A percentile compares a stretch with the other conserved stretches of the same genome.
phyloP scores from a whole-genome alignment of 2,113 vertebrate genomes.

The Alouatta palliata region DNA sequence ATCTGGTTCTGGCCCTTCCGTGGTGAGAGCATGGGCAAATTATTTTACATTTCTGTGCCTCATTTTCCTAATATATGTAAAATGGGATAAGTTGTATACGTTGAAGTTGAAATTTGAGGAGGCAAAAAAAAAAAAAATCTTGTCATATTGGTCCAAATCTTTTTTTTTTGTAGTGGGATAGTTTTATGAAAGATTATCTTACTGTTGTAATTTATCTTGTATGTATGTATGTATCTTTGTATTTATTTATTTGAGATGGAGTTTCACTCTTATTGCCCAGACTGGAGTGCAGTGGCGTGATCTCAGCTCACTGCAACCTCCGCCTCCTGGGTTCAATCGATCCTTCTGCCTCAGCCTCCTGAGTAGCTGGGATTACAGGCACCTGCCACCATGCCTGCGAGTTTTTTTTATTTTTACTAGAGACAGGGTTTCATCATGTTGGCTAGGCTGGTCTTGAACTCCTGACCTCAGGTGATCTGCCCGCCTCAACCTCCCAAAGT shows the following conservation, averaged over 20 bases:
- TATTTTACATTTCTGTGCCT: neutral
- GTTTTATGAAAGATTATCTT: neutral
- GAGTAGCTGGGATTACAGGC: neutral
- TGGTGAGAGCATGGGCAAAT: neutral
- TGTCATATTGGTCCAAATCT: neutral
- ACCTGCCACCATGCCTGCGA: neutral
- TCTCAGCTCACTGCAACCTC: neutral
- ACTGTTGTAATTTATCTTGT: neutral
- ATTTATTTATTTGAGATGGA: neutral
- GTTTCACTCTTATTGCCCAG: neutral
- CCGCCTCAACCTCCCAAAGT: neutral
- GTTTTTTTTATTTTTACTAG: neutral
- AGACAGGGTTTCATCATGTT: neutral
- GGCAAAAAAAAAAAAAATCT: neutral
- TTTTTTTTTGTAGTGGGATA: neutral
- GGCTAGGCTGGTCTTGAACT: neutral
- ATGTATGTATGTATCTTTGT: neutral
- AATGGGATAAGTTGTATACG: neutral
- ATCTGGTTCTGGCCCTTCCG: neutral
- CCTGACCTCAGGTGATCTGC: neutral
- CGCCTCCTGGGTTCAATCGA: neutral
- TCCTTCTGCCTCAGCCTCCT: neutral
- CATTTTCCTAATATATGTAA: neutral
- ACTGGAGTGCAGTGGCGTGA: neutral
- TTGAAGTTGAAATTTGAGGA: too few relatives aligned